phyloP scores from a whole-genome alignment of 1,140 invertebrate species.

The Euura lappo region DNA sequence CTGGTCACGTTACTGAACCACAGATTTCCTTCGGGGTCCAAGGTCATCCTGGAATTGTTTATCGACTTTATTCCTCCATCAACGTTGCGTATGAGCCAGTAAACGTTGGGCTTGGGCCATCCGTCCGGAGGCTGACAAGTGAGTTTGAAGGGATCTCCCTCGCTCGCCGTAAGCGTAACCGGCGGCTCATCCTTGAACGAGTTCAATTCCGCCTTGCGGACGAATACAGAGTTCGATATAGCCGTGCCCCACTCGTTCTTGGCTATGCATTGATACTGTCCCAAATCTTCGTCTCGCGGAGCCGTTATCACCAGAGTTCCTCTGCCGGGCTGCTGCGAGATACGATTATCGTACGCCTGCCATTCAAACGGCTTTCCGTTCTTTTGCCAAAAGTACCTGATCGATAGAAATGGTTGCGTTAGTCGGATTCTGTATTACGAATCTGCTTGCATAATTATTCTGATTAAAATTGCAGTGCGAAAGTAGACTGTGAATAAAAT shows the following conservation, averaged over 20 bases:
- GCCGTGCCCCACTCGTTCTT: slow-evolving; percentile 93
- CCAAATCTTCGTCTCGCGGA: slow-evolving; percentile 90
- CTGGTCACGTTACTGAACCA: slow-evolving; percentile 94
- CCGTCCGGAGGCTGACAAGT: slow-evolving; percentile 91
- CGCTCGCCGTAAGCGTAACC: slow-evolving; percentile 70
- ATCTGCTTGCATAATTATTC: too few relatives aligned
- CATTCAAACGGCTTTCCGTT: slow-evolving; percentile 92
- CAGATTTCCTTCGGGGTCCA: slow-evolving; percentile 91
- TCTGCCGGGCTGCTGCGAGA: slow-evolving; percentile 88
- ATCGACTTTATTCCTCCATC: slow-evolving; percentile 84
- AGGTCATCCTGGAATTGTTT: slow-evolving; percentile 90
- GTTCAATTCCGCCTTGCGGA: slow-evolving; percentile 93
- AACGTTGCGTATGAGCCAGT: slow-evolving; percentile 87
- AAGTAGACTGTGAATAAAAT: neutral
- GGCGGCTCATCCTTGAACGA: slow-evolving; percentile 84
- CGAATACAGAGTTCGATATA: slow-evolving; percentile 93
- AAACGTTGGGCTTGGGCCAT: slow-evolving; percentile 92
- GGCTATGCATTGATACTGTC: slow-evolving; percentile 97
- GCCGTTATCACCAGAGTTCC: slow-evolving; percentile 90
- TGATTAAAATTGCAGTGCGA: neutral
- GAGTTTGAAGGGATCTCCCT: slow-evolving; percentile 87
- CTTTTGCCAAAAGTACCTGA: slow-evolving; percentile 94
- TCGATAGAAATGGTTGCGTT: slow-evolving; percentile 26
- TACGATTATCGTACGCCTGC: slow-evolving; percentile 90
- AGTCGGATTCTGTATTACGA: too few relatives aligned